Base-by-base conservation (phyloP, 2,113 vertebrate species). In the Bos indicus region DNA sequence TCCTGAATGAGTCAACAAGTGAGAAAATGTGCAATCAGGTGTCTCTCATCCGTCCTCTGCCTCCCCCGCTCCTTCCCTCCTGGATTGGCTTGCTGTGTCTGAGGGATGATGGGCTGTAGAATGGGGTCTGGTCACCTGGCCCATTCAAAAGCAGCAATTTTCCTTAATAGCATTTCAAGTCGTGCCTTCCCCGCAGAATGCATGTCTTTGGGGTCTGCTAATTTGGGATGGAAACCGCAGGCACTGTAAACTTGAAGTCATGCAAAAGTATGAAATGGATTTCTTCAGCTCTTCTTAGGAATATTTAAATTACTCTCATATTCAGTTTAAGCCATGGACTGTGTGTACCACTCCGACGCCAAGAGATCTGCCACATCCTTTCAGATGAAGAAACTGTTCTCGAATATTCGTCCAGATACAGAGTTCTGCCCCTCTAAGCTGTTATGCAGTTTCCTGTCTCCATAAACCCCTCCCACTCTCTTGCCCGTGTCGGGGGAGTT, bases 111-210 rank as follows among this genome's bases (percentile, higher is more conserved):
- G n/a, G 97, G 98, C 98, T 98, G 95, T 0, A 74, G 98, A 96
- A 95, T 94, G 98, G 98, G 98, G 98, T 97, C 98, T 83, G 54
- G 71, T 23, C 97, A 98, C 98, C 98, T 98, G 97, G 74, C 98
- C 97, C 97, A 94, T 97, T 98, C 92, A 91, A 78, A 95, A 98
- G 85, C 96, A 98, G 98, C 98, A 59, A 77, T 98, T 91, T 95
- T 99, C 98, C 98, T 86, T 98, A 98, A 96, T 97, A 98, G 98
- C 98, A 98, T 99, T 99, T 99, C 99, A 99, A 98, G 98, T 97
- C 95, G 98, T 99, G 99, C 99, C 99, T 99, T 99, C 98, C 98
- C 97, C 91, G 95, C 98, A 98, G 98, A 99, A 98, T 90, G 98
- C 98, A 98, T 99, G 98, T 99, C 98, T 98, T 95, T 97, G 97